Percentiles rank a stretch among this genome's conserved stretches.
These are phyloP conservation scores for Chesias legatella DNA, from an alignment of 2,888 invertebrate genomes.

Conservation along the genomic window DNA sequence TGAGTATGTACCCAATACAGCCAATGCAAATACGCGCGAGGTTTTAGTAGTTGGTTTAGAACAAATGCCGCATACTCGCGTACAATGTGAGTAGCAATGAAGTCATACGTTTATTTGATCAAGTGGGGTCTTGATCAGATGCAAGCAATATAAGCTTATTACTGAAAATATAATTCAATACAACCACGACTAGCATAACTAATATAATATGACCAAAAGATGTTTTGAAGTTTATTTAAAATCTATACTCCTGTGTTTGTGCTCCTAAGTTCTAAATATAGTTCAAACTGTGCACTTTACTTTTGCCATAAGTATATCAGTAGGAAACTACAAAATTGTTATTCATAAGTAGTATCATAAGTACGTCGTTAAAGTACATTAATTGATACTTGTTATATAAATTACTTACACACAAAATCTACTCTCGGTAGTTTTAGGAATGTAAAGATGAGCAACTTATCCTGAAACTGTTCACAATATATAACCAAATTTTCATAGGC, in stretches of 20 bases:
- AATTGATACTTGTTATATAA: slow-evolving; percentile 13
- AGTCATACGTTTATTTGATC: no score
- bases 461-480: no score
- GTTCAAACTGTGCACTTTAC: slow-evolving; percentile 15
- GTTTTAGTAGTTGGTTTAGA: no score
- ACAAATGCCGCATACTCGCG: no score
- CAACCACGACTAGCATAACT: slow-evolving; percentile 62
- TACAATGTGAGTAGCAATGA: no score
- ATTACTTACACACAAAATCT: slow-evolving; percentile 8
- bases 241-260: slow-evolving; percentile 26
- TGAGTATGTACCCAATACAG: no score
- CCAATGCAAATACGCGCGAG: no score
- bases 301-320: slow-evolving; percentile 12
- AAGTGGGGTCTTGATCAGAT: no score
- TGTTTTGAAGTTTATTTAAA: slow-evolving; percentile 8
- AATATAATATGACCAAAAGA: slow-evolving; percentile 18
- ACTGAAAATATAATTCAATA: slow-evolving; percentile 28
- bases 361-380: slow-evolving; percentile 32
- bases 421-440: slow-evolving; percentile 12
- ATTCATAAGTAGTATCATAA: slow-evolving; percentile 30
- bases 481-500: no score
- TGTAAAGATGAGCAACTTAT: neutral
- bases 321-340: slow-evolving; percentile 27
- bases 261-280: slow-evolving; percentile 34
- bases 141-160: no score